Conservation (phyloP, 2,888 invertebrate genomes). For the Chelonus formosanus region DNA sequence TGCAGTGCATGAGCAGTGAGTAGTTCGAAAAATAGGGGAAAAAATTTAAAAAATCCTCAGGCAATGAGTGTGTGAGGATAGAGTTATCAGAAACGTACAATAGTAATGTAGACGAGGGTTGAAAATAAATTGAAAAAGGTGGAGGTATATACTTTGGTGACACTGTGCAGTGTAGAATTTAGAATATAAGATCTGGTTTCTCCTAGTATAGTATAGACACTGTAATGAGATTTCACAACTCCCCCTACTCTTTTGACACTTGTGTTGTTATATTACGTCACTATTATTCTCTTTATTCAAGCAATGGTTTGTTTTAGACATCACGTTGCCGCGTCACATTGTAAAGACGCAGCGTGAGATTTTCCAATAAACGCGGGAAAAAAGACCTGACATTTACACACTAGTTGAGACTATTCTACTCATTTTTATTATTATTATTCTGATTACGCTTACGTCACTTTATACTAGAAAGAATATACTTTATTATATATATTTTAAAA, state of each 20-base stretch:
- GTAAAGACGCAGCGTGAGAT: constrained; percentile 27
- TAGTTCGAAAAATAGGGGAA: too few species aligned
- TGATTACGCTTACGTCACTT: background rate
- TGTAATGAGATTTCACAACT: constrained; percentile 16
- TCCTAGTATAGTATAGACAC: background rate
- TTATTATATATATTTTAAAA: too few species aligned
- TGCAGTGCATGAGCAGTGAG: too few species aligned
- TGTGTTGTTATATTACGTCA: constrained; percentile 34
- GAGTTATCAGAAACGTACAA: constrained; percentile 21
- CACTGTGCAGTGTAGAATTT: constrained; percentile 9
- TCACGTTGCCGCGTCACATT: constrained; percentile 25
- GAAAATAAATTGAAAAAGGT: constrained; percentile 21
- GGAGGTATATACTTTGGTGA: background rate
- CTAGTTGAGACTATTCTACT: background rate
- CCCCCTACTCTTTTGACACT: constrained; percentile 28
- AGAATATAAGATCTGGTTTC: constrained; percentile 2
- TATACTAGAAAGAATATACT: background rate
- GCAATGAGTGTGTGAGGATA: constrained; percentile 1
- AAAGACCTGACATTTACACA: background rate
- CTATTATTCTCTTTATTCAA: constrained; percentile 32
- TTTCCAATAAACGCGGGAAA: constrained; percentile 23
- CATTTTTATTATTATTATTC: background rate
- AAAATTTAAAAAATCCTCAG: constrained; percentile 9
- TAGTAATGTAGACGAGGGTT: constrained; percentile 21
- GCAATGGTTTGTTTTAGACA: constrained; percentile 17